Percentiles rank a stretch among this genome's conserved stretches.
phyloP scores from a whole-genome alignment of 2,113 vertebrate genomes.

The Gadus chalcogrammus region DNA sequence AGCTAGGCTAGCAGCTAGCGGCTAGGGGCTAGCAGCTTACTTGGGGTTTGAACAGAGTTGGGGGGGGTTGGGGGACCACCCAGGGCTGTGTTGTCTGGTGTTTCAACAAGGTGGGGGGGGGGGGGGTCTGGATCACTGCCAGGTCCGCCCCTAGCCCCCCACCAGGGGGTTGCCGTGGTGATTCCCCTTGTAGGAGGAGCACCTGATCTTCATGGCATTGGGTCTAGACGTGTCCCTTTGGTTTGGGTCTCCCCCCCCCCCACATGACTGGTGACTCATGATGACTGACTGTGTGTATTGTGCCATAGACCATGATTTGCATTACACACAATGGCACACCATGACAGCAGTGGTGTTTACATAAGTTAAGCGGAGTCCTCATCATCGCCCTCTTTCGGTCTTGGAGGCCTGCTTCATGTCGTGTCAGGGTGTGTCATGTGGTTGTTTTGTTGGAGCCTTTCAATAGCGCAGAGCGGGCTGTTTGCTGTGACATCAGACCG shows the following conservation, averaged over 20 bases:
- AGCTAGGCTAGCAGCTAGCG: not conserved
- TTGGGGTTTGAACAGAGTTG: slow-evolving; percentile 21
- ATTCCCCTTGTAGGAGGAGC: not conserved
- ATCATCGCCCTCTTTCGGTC: not conserved
- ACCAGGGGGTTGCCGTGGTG: slow-evolving; percentile 14
- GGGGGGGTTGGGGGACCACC: slow-evolving; percentile 36
- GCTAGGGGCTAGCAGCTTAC: not conserved
- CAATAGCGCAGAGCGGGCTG: slow-evolving; percentile 14
- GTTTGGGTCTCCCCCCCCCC: not conserved
- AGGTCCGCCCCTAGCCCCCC: slow-evolving; percentile 6
- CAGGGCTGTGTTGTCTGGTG: slow-evolving; percentile 35
- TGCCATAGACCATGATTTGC: too few relatives aligned
- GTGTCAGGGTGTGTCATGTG: slow-evolving; percentile 10
- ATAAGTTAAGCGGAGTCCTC: too few relatives aligned
- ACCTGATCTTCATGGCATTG: too few relatives aligned
- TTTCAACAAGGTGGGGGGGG: too few relatives aligned
- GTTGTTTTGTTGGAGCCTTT: not conserved
- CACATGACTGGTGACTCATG: not conserved
- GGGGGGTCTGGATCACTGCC: slow-evolving; percentile 15
- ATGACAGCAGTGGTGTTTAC: too few relatives aligned
- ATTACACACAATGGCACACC: too few relatives aligned
- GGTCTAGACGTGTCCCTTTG: not conserved
- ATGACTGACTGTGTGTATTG: not conserved
- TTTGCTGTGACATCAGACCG: slow-evolving; percentile 58
- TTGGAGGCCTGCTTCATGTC: not conserved